Base-by-base conservation (phyloP, 2,797 vertebrate species). In the Orientallactaga sibirica region DNA sequence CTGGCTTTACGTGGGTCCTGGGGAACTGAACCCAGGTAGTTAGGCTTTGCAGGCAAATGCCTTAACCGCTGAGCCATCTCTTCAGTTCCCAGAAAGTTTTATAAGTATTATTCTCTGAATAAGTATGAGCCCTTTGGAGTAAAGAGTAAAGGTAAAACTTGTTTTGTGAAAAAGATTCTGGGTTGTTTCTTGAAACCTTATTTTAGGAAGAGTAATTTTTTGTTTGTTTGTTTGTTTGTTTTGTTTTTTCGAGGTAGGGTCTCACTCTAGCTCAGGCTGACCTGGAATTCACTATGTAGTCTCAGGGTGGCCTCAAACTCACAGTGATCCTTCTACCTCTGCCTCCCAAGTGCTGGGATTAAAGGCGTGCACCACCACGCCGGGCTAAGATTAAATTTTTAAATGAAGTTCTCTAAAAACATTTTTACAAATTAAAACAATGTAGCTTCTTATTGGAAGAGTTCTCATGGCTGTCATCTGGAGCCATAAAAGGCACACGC, bases 351-450 rank as follows among this genome's bases (percentile, higher is more conserved):
- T 37, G 33, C 33, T 37, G 33, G 33, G 33, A 37, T 37, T 37
- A 37, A 37, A 37, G 33, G 33, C 33, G 33, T 37, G 33, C 33
- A 2, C 33, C 33, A 37, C 33, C 33, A 37, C 33, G 33, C 33
- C 33, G 33, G 33, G 2, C 33, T 37, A 37, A 37, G 33, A 37
- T 37, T 37, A 37, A 37, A 37, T 76, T 91, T 92, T 27, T 75
- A 71, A 83, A n/a, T 43, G 2, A 68, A 27, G 3, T 62, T 62
- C 61, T 62, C 11, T 62, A 43, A 91, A 92, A 93, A 29, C 7
- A 91, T 76, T 68, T 86, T 71, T 62, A 10, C 67, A 41, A 86
- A 92, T 95, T 80, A 83, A 88, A 92, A 92, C 55, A 80, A 73
- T 74, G 48, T 64, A 52, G 20, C 15, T 66, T 89, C 61, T 67